Evolutionary conservation across 1,140 invertebrate species (phyloP).

Genomic region (Whitmania pigra): DNA sequence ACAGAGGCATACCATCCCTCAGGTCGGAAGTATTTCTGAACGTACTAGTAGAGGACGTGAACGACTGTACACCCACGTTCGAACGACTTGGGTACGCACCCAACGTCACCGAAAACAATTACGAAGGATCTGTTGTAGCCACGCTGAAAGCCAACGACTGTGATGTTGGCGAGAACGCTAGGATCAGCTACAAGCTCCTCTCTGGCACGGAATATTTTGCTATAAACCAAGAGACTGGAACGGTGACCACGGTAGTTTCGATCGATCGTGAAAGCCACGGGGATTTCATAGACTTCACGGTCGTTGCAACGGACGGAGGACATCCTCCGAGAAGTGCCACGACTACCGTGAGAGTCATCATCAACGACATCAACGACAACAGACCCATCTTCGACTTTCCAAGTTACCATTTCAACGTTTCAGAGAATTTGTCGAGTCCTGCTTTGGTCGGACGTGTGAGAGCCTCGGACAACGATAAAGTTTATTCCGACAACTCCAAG

Average conservation of each 20-base stretch:
- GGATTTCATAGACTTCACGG: conserved; percentile 58
- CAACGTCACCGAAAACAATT: conserved; percentile 60
- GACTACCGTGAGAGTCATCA: conserved; percentile 64
- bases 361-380: conserved; percentile 90
- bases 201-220: conserved; percentile 10
- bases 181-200: conserved; percentile 68
- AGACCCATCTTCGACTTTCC: conserved; percentile 70
- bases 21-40: conserved; percentile 8
- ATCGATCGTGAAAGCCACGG: conserved; percentile 70
- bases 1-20: conserved; percentile 20
- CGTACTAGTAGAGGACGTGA: conserved; percentile 17
- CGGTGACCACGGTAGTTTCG: conserved; percentile 64
- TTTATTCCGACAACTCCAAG: conserved; percentile 7
- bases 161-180: conserved; percentile 84
- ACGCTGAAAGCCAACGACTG: conserved; percentile 69
- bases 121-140: conserved; percentile 64
- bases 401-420: conserved; percentile 80
- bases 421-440: conserved; percentile 66
- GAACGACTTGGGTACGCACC: neutral
- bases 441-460: neutral
- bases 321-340: conserved; percentile 51
- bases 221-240: conserved; percentile 45
- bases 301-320: conserved; percentile 73
- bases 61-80: conserved; percentile 23
- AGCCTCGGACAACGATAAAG: conserved; percentile 7